phyloP scores from a whole-genome alignment of 2,888 invertebrate species.

The Scrobipalpa atriplicella region DNA sequence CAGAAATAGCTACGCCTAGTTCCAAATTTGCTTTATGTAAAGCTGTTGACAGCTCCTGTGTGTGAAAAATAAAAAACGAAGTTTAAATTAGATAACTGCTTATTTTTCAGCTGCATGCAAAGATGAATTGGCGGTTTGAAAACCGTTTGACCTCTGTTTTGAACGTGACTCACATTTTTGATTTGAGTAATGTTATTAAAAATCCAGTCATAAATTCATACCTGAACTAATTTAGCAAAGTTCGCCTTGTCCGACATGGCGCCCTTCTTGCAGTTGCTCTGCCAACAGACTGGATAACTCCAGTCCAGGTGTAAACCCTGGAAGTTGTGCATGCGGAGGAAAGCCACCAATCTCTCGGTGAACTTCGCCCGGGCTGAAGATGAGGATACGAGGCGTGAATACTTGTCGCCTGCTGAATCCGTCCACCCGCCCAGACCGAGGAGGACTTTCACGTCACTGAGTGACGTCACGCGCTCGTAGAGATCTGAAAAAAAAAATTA shows the following conservation, averaged over 20 bases:
- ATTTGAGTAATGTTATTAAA: background rate
- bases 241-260: slow-evolving; percentile 90
- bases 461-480: slow-evolving; percentile 89
- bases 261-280: slow-evolving; percentile 93
- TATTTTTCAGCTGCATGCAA: background rate
- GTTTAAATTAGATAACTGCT: no score
- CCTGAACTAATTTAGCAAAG: slow-evolving; percentile 89
- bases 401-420: slow-evolving; percentile 94
- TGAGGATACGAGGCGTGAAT: slow-evolving; percentile 89
- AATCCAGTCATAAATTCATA: slow-evolving; percentile 46
- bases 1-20: slow-evolving; percentile 92
- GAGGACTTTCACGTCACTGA: slow-evolving; percentile 86
- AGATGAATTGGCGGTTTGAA: no score
- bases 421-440: slow-evolving; percentile 98
- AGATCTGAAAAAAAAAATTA: slow-evolving; percentile 83
- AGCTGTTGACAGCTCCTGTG: slow-evolving; percentile 85
- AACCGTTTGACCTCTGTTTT: no score
- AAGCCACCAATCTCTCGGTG: slow-evolving; percentile 86
- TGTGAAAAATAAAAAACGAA: no score
- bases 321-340: slow-evolving; percentile 89
- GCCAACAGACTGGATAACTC: slow-evolving; percentile 98
- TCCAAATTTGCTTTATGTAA: slow-evolving; percentile 87
- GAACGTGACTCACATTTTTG: no score
- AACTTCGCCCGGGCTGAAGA: slow-evolving; percentile 86
- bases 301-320: slow-evolving; percentile 95